Conservation (phyloP, 2,888 invertebrate genomes). For the Encarsia formosa region DNA sequence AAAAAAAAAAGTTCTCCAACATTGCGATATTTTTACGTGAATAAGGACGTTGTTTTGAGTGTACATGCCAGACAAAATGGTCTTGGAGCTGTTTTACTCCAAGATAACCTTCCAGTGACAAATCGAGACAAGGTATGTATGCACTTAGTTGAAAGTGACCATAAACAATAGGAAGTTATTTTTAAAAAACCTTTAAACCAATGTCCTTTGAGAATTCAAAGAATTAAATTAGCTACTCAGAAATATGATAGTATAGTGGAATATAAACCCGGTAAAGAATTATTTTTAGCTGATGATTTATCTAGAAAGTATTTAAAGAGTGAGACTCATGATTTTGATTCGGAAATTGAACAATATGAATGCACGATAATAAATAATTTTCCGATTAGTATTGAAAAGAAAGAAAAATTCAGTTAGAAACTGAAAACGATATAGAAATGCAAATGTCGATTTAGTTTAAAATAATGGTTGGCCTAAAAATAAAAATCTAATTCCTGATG, state of each 20-base stretch:
- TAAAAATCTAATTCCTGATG: not conserved
- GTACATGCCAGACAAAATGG: conserved; percentile 33
- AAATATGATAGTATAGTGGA: conserved; percentile 25
- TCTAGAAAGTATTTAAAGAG: conserved; percentile 32
- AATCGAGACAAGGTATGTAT: conserved; percentile 29
- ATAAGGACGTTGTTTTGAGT: conserved; percentile 31
- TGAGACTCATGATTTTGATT: conserved; percentile 7
- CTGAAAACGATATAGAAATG: conserved; percentile 27
- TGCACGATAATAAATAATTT: conserved; percentile 13
- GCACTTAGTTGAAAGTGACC: conserved; percentile 39
- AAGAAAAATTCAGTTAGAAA: conserved; percentile 13
- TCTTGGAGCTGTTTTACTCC: conserved; percentile 40
- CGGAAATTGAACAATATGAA: conserved; percentile 18
- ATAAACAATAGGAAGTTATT: conserved; percentile 38
- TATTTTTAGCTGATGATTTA: conserved; percentile 38
- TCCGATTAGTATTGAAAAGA: conserved; percentile 14
- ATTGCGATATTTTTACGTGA: conserved; percentile 35
- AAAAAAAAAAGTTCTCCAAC: no score
- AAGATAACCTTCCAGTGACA: conserved; percentile 40
- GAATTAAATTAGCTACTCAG: conserved; percentile 20
- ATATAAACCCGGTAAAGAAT: conserved; percentile 35
- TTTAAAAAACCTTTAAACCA: conserved; percentile 32
- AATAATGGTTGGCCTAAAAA: conserved; percentile 12
- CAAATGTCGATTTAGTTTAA: conserved; percentile 29
- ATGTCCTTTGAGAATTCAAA: conserved; percentile 22